Evolutionary conservation across 2,888 invertebrate genomes (phyloP).

Genomic region (Athrips mouffetella): DNA sequence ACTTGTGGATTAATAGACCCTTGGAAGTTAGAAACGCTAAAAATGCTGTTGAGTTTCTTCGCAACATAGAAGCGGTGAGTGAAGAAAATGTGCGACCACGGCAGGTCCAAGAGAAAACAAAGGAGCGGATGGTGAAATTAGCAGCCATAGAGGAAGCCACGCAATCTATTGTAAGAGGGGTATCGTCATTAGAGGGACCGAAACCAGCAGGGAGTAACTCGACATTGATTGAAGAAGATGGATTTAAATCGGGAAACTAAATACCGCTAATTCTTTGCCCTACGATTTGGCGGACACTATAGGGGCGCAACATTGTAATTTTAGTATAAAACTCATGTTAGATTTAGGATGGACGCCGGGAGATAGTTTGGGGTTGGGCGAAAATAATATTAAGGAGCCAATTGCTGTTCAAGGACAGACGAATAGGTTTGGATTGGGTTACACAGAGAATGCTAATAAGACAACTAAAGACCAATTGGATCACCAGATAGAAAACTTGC

Average conservation of each 20-base stretch:
- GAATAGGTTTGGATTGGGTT: not conserved
- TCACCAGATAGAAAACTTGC: not conserved
- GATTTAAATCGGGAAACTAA: not conserved
- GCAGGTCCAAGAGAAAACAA: not conserved
- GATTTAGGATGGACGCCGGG: not conserved
- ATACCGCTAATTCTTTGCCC: not conserved
- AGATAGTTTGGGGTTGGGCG: not conserved
- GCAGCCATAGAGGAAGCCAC: not conserved
- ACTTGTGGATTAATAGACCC: not conserved
- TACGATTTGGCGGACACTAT: not conserved
- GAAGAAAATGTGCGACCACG: not conserved
- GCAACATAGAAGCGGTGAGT: not conserved
- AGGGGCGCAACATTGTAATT: not conserved
- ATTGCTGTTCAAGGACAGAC: not conserved
- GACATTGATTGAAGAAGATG: not conserved
- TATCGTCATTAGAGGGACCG: not conserved
- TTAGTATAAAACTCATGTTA: not conserved
- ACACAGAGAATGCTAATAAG: not conserved
- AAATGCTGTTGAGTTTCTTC: not conserved
- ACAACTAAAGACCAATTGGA: not conserved
- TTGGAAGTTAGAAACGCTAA: not conserved
- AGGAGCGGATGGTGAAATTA: not conserved
- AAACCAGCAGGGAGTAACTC: not conserved
- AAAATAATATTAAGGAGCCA: not conserved
- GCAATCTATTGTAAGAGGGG: not conserved